phyloP scores from a whole-genome alignment of 2,113 vertebrate species.

The Anhinga anhinga region DNA sequence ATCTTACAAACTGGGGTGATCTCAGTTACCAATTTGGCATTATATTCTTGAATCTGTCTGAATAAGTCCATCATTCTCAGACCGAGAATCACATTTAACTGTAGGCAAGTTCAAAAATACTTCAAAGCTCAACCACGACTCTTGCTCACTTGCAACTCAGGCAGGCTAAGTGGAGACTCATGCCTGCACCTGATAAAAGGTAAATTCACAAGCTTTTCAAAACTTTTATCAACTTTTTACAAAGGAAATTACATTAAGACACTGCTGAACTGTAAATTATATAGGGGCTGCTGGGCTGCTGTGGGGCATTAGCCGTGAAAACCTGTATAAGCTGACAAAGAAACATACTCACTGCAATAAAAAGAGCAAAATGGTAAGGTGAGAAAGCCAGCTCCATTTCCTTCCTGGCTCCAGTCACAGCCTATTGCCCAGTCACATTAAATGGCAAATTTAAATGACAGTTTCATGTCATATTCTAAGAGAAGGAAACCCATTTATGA shows the following conservation, averaged over 20 bases:
- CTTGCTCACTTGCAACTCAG: not conserved
- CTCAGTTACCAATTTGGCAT: not conserved
- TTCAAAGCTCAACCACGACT: not conserved
- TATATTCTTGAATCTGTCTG: not conserved
- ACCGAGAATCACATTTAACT: accelerated
- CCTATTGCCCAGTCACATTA: not conserved
- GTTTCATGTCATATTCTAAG: not conserved
- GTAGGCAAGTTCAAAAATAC: not conserved
- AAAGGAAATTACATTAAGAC: not conserved
- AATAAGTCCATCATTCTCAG: not conserved
- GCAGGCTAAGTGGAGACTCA: not conserved
- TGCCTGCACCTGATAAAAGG: not conserved
- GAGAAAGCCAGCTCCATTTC: not conserved
- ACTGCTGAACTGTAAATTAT: not conserved
- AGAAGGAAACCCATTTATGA: not conserved
- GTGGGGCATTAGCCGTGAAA: not conserved
- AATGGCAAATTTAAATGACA: not conserved
- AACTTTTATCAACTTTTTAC: not conserved
- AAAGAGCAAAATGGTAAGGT: not conserved
- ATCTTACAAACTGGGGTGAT: not conserved
- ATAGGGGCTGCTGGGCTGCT: not conserved
- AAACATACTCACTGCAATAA: not conserved
- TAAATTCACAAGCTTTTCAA: not conserved
- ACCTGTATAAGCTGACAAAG: not conserved
- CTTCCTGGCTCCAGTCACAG: not conserved